Conservation (phyloP, 2,797 vertebrate genomes). For the Sebastes baramenuke region DNA sequence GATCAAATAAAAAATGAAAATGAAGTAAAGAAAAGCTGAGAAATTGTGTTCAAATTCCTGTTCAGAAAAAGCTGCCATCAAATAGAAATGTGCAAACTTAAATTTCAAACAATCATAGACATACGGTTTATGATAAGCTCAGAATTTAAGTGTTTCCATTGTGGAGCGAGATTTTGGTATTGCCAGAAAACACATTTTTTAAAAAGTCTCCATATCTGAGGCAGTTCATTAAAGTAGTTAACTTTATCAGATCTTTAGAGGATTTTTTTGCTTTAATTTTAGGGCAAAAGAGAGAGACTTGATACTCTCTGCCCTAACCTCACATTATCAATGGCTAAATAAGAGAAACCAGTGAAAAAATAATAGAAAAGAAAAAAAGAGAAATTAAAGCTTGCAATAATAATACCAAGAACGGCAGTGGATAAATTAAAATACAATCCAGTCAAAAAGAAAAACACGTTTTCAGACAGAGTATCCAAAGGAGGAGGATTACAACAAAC, state of each 20-base stretch:
- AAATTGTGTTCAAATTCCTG: constrained; percentile 1
- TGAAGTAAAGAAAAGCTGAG: neutral
- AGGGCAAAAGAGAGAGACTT: neutral
- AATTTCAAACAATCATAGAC: constrained; percentile 14
- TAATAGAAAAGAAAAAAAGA: neutral
- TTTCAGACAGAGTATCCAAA: neutral
- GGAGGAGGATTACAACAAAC: constrained; percentile 6
- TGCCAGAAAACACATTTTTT: constrained; percentile 6
- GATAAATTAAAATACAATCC: constrained; percentile 50
- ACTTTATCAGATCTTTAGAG: neutral
- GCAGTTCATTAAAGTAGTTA: neutral
- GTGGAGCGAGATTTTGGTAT: constrained; percentile 48
- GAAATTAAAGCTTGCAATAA: constrained; percentile 63
- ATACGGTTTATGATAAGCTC: constrained; percentile 1
- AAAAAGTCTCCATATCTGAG: constrained; percentile 1
- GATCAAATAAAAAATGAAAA: constrained; percentile 44
- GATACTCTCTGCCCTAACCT: neutral
- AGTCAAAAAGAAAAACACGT: constrained; percentile 6
- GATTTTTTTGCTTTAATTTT: neutral
- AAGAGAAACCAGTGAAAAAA: constrained; percentile 3
- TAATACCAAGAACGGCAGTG: constrained; percentile 25
- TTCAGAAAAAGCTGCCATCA: constrained; percentile 5
- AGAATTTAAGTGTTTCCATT: constrained; percentile 12
- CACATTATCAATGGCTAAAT: neutral
- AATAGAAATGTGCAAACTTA: constrained; percentile 23